These are phyloP conservation scores for Odontesthes bonariensis DNA, from an alignment of 2,113 vertebrate species.

Conservation along the genomic window DNA sequence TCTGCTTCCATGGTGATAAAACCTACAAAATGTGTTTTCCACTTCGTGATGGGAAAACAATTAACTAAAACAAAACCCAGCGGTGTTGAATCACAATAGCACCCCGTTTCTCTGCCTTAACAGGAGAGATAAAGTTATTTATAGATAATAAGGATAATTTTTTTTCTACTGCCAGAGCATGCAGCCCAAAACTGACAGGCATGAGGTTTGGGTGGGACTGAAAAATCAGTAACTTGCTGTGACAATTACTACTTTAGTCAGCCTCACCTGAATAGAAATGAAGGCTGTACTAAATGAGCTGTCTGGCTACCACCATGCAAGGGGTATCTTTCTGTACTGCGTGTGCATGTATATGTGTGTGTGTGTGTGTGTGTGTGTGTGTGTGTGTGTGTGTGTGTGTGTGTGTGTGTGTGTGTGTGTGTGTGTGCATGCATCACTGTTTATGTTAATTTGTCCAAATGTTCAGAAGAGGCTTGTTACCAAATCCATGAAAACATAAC, in stretches of 20 bases:
- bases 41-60: conserved; percentile 38
- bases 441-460: neutral
- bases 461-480: conserved; percentile 18
- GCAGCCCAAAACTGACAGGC: conserved; percentile 29
- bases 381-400: too few relatives aligned
- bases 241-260: conserved; percentile 68
- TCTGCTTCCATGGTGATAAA: conserved; percentile 45
- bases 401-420: conserved; percentile 12
- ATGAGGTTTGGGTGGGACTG: conserved; percentile 50
- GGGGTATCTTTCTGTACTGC: conserved; percentile 14
- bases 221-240: conserved; percentile 60
- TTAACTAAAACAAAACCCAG: conserved; percentile 54
- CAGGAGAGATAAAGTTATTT: conserved; percentile 27
- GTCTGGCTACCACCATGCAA: conserved; percentile 40
- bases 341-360: too few relatives aligned
- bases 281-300: conserved; percentile 60
- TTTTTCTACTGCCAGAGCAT: neutral
- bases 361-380: too few relatives aligned
- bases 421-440: neutral
- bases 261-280: conserved; percentile 47
- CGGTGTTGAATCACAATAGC: conserved; percentile 22
- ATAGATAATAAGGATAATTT: conserved; percentile 36
- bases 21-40: conserved; percentile 24
- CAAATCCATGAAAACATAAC: conserved; percentile 22
- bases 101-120: conserved; percentile 31